Evolutionary conservation across 2,888 invertebrate species (phyloP), one percentile per base, ranked within the genome.

Genomic region (Tachina fera): DNA sequence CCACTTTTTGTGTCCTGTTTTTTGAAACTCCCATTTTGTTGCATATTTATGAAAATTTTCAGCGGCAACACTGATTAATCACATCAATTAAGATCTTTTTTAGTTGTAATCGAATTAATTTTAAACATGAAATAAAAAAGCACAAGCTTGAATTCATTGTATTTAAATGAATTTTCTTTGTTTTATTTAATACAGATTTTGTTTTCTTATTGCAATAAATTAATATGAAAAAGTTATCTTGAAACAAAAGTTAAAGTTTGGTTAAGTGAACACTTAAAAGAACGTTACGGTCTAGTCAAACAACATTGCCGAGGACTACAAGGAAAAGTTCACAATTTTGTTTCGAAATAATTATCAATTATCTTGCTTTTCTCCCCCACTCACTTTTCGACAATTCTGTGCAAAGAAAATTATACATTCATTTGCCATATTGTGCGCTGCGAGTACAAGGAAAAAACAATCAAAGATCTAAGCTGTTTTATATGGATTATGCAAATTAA

Each of bases 401-500:
- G 9, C 1, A n/a, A 43, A 1, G 43, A 22, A 70, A 70, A 22
- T 70, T 70, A n/a, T n/a, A 39, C 0, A 43, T 45, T n/a, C 22
- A 31, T 22, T 22, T 71, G n/a, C 10, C 45, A 45, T 8, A 71
- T 53, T 70, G 19, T 19, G 14, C 41, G 31, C 6, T 31, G 31
- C 22, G 14, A 56, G 14, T 9, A 45, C 14, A 10, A 3, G 9
- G 10, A 9, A 19, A 43, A 39, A 49, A 51, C 39, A 51, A 58
- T 14, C 11, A 19, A 11, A 53, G 19, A 53, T 14, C 51, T 67
- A 56, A 67, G 76, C 63, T 76, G 45, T 31, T 53, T 56, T 39
- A 47, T 67, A 39, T 56, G 39, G 16, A 76, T 67, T 76, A 76
- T 67, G 67, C 39, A 76, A 76, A 76, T 67, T 53, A 53, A 22